A percentile compares a stretch with the other conserved stretches of the same genome.
These are phyloP conservation scores for Euclidia mi DNA, from an alignment of 2,888 invertebrate genomes.

Conservation along the genomic window DNA sequence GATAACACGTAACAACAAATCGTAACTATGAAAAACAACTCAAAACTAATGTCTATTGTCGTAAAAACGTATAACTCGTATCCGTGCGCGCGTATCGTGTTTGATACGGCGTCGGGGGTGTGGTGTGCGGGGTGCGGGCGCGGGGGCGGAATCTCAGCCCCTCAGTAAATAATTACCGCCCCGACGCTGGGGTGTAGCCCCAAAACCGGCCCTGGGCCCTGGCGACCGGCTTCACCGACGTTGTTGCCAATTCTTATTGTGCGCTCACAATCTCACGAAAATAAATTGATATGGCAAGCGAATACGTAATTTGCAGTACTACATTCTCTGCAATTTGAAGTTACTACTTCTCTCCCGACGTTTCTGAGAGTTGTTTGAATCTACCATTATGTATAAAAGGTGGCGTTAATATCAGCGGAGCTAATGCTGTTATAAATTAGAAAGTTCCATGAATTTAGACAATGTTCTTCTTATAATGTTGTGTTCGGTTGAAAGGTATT, in stretches of 20 bases:
- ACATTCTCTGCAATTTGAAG: conserved; percentile 26
- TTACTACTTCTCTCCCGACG: conserved; percentile 22
- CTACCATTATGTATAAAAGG: conserved; percentile 20
- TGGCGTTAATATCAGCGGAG: conserved; percentile 14
- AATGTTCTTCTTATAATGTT: conserved; percentile 9
- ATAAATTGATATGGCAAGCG: conserved; percentile 46
- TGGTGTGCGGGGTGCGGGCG: conserved; percentile 51
- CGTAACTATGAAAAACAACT: conserved; percentile 31
- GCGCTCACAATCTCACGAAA: conserved; percentile 46
- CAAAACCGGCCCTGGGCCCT: conserved; percentile 58
- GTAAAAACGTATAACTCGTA: conserved; percentile 49
- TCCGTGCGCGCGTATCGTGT: conserved; percentile 47
- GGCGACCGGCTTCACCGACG: conserved; percentile 44
- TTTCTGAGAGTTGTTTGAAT: conserved; percentile 14
- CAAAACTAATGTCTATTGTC: conserved; percentile 40
- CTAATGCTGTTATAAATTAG: conserved; percentile 17
- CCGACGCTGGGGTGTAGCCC: conserved; percentile 73
- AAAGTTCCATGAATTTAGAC: conserved; percentile 22
- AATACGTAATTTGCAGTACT: conserved; percentile 42
- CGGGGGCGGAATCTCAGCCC: conserved; percentile 77
- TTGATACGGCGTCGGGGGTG: conserved; percentile 52
- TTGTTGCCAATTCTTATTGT: conserved; percentile 57
- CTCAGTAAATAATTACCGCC: conserved; percentile 86
- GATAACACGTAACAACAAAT: conserved; percentile 20
- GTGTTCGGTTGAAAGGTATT: neutral